phyloP scores from a whole-genome alignment of 2,797 vertebrate species.

The Microhierax caerulescens region DNA sequence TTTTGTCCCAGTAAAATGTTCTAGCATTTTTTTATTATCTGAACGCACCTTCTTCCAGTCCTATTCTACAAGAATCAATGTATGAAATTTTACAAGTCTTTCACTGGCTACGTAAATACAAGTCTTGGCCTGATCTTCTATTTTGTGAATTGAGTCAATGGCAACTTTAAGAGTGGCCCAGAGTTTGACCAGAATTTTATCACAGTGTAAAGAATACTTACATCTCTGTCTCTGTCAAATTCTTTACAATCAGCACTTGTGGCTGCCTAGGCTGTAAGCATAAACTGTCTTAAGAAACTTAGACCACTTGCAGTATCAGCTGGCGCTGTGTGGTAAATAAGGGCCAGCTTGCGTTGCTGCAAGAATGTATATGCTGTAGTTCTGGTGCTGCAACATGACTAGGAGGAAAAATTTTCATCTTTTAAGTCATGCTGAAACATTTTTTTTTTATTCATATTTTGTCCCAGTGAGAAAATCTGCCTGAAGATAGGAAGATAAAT shows the following conservation, averaged over 20 bases:
- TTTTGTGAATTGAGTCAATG: not conserved
- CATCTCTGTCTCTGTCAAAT: not conserved
- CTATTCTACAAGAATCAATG: not conserved
- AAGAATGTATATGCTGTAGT: accelerated
- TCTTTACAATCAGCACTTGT: not conserved
- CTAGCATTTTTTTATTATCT: not conserved
- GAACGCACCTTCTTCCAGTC: not conserved
- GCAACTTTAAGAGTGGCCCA: not conserved
- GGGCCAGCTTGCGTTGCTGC: not conserved
- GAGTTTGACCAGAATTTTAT: not conserved
- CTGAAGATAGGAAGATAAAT: not conserved
- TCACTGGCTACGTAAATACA: not conserved
- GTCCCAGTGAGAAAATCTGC: not conserved
- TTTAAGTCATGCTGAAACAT: not conserved
- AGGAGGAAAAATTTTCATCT: not conserved
- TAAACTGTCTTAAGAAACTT: not conserved
- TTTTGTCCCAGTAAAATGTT: not conserved
- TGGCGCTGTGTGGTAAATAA: not conserved
- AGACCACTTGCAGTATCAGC: not conserved
- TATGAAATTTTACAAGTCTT: not conserved
- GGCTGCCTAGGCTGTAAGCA: not conserved
- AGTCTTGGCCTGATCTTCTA: not conserved
- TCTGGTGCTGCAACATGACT: not conserved
- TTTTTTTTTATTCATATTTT: not conserved
- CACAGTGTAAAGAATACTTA: not conserved